These are phyloP conservation scores for Petrocephalus schoutedeni DNA, from an alignment of 2,797 vertebrate species.

Conservation along the genomic window DNA sequence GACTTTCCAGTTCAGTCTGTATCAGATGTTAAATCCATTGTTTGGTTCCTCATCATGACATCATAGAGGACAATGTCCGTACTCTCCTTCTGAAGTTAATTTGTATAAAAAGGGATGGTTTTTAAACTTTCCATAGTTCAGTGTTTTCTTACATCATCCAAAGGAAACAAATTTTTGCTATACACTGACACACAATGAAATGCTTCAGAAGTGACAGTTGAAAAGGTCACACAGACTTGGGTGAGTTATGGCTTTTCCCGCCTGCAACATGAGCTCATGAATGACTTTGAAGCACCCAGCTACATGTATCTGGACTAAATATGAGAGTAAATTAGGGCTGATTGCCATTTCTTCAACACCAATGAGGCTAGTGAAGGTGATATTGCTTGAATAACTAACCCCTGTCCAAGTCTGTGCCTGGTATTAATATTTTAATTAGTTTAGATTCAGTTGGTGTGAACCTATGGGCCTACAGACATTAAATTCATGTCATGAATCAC, in stretches of 20 bases:
- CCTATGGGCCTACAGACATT: not conserved
- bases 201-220: not conserved
- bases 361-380: not conserved
- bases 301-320: not conserved
- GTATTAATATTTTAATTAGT: not conserved
- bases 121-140: not conserved
- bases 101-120: constrained; percentile 38
- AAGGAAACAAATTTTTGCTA: not conserved
- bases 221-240: not conserved
- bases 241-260: not conserved
- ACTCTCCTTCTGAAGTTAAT: constrained; percentile 38
- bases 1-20: constrained; percentile 28
- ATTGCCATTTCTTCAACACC: not conserved
- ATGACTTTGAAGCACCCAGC: not conserved
- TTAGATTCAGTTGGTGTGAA: not conserved
- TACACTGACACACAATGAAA: not conserved
- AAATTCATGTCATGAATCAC: not conserved
- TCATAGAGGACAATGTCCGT: constrained; percentile 34
- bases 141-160: not conserved
- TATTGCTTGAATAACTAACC: not conserved
- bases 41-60: constrained; percentile 28
- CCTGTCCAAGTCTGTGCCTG: not conserved
- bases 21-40: constrained; percentile 21
- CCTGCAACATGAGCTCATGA: not conserved
- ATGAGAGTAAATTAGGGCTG: not conserved